Evolutionary conservation across 2,797 vertebrate species (phyloP).

Genomic region (Clarias pachynema): DNA sequence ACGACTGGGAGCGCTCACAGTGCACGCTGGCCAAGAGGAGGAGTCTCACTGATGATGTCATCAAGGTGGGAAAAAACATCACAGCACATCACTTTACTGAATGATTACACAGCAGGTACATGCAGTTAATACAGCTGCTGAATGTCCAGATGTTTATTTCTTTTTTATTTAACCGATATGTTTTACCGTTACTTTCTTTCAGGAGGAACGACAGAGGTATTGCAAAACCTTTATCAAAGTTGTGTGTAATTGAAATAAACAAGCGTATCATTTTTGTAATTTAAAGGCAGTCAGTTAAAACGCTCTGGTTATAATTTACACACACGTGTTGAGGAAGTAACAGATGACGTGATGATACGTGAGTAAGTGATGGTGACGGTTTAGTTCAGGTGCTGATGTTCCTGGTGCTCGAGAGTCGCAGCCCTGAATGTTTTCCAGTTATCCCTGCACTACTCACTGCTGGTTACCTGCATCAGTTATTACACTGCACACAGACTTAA

Average conservation of each 20-base stretch:
- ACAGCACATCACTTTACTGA: background rate
- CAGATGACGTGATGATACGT: too few species aligned
- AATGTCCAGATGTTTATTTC: background rate
- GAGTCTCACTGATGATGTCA: conserved; percentile 66
- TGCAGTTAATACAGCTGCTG: background rate
- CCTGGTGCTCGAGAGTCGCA: too few species aligned
- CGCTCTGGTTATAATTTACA: too few species aligned
- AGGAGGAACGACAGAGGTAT: background rate
- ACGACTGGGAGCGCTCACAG: conserved; percentile 78
- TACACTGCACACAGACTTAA: too few species aligned
- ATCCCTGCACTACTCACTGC: too few species aligned
- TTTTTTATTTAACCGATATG: background rate
- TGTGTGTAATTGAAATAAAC: background rate
- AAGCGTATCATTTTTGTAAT: too few species aligned
- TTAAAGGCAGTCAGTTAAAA: too few species aligned
- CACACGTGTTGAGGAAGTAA: too few species aligned
- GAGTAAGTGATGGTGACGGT: too few species aligned
- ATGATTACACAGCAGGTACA: background rate
- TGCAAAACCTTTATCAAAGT: background rate
- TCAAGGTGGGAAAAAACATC: conserved; percentile 73
- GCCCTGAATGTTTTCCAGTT: too few species aligned
- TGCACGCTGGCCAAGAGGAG: conserved; percentile 71
- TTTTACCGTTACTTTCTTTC: background rate
- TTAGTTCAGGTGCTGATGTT: too few species aligned
- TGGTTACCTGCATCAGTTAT: too few species aligned